A percentile compares a stretch with the other conserved stretches of the same genome.
These are phyloP conservation scores for Globodera ellingtonae DNA, from an alignment of 1,140 invertebrate species.

Conservation along the genomic window DNA sequence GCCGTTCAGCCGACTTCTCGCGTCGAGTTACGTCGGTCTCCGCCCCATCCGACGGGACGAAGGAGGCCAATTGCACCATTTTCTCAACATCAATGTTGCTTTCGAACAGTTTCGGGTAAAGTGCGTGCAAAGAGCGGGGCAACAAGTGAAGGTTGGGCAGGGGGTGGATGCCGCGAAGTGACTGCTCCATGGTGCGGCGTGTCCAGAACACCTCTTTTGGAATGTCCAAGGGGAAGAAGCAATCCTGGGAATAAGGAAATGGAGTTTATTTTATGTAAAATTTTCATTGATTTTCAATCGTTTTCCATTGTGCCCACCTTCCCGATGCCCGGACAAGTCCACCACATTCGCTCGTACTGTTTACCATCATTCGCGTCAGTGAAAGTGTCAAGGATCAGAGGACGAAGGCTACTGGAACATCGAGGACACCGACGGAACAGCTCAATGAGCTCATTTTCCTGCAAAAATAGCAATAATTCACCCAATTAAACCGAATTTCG, in stretches of 20 bases:
- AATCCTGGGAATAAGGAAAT: conserved; percentile 36
- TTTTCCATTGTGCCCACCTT: conserved; percentile 29
- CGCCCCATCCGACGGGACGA: neutral
- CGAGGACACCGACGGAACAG: conserved; percentile 36
- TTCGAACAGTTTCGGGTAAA: conserved; percentile 49
- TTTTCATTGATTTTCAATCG: neutral
- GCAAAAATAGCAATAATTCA: conserved; percentile 17
- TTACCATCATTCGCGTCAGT: conserved; percentile 27
- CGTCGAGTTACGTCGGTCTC: neutral
- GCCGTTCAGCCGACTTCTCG: neutral
- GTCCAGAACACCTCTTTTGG: conserved; percentile 55
- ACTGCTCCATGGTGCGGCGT: conserved; percentile 42
- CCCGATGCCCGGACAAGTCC: conserved; percentile 52
- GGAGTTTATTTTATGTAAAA: neutral
- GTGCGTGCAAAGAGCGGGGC: conserved; percentile 36
- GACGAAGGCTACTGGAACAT: conserved; percentile 37
- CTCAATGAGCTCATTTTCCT: conserved; percentile 18
- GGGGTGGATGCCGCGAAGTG: conserved; percentile 39
- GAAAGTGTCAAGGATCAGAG: conserved; percentile 38
- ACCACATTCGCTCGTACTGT: conserved; percentile 47
- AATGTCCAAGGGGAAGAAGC: conserved; percentile 49
- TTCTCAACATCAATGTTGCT: neutral
- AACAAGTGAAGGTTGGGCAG: conserved; percentile 52
- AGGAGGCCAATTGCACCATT: neutral
- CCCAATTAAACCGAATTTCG: neutral